Conservation (phyloP, 2,113 vertebrate genomes). For the Nothocercus nigrocapillus region DNA sequence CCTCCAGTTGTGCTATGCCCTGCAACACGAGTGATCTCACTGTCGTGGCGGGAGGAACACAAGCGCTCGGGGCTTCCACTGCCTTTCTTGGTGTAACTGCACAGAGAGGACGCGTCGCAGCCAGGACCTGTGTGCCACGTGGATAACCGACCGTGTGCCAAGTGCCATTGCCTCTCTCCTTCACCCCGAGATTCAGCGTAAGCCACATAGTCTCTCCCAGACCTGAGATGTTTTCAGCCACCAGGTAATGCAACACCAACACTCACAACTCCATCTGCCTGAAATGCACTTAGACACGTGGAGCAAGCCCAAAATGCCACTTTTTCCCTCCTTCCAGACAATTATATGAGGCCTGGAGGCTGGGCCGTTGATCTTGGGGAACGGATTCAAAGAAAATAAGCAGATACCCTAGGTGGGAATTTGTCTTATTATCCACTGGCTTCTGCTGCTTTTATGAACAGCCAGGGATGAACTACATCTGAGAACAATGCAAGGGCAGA, state of each 20-base stretch:
- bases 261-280: fast-evolving
- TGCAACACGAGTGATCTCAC: not conserved
- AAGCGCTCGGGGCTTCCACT: fast-evolving
- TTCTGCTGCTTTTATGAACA: not conserved
- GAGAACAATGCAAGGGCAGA: not conserved
- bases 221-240: not conserved
- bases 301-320: not conserved
- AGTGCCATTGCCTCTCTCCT: fast-evolving
- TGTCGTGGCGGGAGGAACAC: not conserved
- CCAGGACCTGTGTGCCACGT: fast-evolving
- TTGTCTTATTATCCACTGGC: not conserved
- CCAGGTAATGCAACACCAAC: not conserved
- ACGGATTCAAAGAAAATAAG: no score
- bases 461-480: not conserved
- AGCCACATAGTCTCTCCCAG: fast-evolving
- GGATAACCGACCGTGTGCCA: fast-evolving
- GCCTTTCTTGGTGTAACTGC: not conserved
- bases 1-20: not conserved
- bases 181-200: fast-evolving
- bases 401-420: not conserved
- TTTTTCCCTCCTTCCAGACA: not conserved
- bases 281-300: not conserved
- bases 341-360: no score
- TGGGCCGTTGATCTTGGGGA: not conserved
- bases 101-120: fast-evolving